These are phyloP conservation scores for Clarias laeviceps DNA, from an alignment of 2,797 vertebrate species.

Conservation along the genomic window DNA sequence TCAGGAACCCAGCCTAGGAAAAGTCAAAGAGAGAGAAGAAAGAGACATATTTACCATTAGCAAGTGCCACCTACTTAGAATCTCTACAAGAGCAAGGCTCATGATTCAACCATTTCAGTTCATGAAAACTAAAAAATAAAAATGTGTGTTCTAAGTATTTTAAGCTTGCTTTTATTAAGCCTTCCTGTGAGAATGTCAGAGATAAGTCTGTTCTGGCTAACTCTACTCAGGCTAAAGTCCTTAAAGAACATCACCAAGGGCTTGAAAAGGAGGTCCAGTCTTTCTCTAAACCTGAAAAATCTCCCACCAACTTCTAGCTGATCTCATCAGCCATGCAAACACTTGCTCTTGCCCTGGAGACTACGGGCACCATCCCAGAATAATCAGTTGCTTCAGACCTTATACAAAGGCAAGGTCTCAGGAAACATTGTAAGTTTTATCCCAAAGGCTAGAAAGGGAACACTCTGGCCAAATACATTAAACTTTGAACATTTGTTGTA, in stretches of 20 bases:
- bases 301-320: conserved; percentile 21
- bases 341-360: conserved; percentile 34
- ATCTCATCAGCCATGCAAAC: conserved; percentile 44
- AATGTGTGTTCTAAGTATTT: conserved; percentile 14
- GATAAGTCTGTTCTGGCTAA: conserved; percentile 24
- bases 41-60: conserved; percentile 19
- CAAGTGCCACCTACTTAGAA: conserved; percentile 31
- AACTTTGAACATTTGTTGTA: conserved; percentile 41
- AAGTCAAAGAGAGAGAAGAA: conserved; percentile 19
- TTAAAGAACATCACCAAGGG: background rate
- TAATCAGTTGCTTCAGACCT: conserved; percentile 40
- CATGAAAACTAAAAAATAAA: conserved; percentile 23
- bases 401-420: conserved; percentile 44
- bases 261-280: conserved; percentile 4
- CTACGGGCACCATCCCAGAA: conserved; percentile 47
- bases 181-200: background rate
- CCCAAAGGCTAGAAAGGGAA: conserved; percentile 26
- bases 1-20: conserved; percentile 39
- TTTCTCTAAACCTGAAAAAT: background rate
- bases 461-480: conserved; percentile 25
- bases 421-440: conserved; percentile 30
- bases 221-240: background rate
- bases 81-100: conserved; percentile 12
- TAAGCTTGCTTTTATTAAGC: conserved; percentile 6
- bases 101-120: conserved; percentile 17